Evolutionary conservation across 2,888 invertebrate genomes (phyloP), one percentile per base, ranked within the genome.

Genomic region (Cephus pulcher): DNA sequence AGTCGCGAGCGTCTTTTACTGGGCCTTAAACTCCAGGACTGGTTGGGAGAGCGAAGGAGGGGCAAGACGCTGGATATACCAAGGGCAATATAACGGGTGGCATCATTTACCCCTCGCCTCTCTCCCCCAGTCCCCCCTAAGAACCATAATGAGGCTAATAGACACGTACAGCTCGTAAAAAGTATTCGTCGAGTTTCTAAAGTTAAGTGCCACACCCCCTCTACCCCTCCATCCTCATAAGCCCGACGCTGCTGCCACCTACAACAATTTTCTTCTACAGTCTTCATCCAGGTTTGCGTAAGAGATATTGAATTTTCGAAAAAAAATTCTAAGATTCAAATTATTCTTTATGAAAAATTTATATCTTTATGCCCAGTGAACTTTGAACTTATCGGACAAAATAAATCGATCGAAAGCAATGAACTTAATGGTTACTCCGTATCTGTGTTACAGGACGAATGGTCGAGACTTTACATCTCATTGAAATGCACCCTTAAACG

Each of bases 101-200:
- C 84, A 85, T 83, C 85, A 85, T 84, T 86, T 86, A 81, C 84
- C 84, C 80, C 84, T 80, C 81, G 78, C 70, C 81, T 80, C 78
- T 79, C 77, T 80, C 81, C 80, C 73, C 80, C 78, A 35, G 76
- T 77, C 76, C 80, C 76, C 76, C 32, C 69, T 30, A 35, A 71
- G 80, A 32, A 32, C 33, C 71, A 75, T 89, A 88, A 89, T 88
- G 89, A 87, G 86, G 85, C 88, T 90, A 90, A 90, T 90, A 89
- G 89, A 90, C 90, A 90, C 89, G 90, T 90, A 89, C 82, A 74
- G 82, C 83, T 88, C 89, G 88, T 90, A 89, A 90, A 90, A 89
- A 89, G 81, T 79, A 82, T 81, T 85, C 84, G 80, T 85, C 74
- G 76, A 76, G 77, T 89, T 86, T 82, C 83, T 86, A 83, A 87